A percentile compares a stretch with the other conserved stretches of the same genome.
Evolutionary conservation across 53 echinoderm and acorn worm species (phyloP).

Genomic region (Apostichopus leukothele): DNA sequence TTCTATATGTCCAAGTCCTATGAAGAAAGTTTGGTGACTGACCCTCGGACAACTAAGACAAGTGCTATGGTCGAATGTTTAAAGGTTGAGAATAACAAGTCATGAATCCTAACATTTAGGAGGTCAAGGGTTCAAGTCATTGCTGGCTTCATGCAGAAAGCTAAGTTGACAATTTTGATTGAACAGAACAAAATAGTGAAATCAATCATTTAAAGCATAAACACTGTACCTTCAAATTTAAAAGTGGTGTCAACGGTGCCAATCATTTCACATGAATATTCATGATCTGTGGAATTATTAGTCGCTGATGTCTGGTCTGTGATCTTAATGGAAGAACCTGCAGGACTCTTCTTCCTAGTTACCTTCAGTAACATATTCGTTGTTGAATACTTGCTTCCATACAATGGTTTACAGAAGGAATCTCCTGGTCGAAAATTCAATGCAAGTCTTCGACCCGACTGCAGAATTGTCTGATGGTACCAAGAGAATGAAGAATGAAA

Average conservation of each 20-base stretch:
- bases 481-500: too few species aligned
- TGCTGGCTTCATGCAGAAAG: too few species aligned
- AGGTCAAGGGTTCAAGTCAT: too few species aligned
- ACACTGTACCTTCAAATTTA: conserved; percentile 22
- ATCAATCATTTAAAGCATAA: too few species aligned
- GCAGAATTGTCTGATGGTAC: neutral
- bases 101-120: too few species aligned
- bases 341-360: conserved; percentile 18
- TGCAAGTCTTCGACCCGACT: conserved; percentile 29
- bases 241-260: conserved; percentile 31
- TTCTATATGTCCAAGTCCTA: too few species aligned
- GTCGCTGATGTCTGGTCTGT: neutral
- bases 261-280: conserved; percentile 37
- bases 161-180: too few species aligned
- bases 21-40: too few species aligned
- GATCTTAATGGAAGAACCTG: neutral
- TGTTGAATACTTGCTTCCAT: conserved; percentile 59
- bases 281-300: neutral
- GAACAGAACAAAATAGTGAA: too few species aligned
- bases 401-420: conserved; percentile 62
- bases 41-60: too few species aligned
- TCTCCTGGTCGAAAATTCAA: conserved; percentile 71
- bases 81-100: too few species aligned
- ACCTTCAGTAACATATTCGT: conserved; percentile 72
- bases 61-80: too few species aligned